Evolutionary conservation across 2,113 vertebrate genomes (phyloP).

Genomic region (Bos indicus): DNA sequence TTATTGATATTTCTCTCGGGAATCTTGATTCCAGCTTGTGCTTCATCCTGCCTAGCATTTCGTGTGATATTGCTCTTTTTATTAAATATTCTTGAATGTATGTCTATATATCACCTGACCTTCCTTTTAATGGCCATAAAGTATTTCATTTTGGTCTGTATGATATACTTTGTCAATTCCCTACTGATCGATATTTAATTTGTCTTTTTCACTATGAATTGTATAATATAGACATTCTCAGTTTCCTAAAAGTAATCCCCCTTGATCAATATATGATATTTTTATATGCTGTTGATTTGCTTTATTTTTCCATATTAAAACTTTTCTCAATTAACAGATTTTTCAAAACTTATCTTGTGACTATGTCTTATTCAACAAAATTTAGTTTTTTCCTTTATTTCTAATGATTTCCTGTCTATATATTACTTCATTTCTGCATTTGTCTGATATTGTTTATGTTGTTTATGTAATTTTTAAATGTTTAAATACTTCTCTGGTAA

Average conservation of each 20-base stretch:
- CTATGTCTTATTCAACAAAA: not conserved
- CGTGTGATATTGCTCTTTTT: not conserved
- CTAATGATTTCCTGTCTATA: not conserved
- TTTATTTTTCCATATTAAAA: not conserved
- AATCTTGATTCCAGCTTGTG: not conserved
- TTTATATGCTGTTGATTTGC: not conserved
- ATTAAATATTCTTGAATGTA: not conserved
- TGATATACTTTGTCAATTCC: not conserved
- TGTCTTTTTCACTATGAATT: not conserved
- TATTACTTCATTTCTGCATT: not conserved
- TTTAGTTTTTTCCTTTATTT: not conserved
- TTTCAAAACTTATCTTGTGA: not conserved
- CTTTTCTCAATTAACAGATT: not conserved
- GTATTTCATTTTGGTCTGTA: not conserved
- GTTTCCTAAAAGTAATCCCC: not conserved
- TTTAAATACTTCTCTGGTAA: not conserved
- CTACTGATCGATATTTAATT: not conserved
- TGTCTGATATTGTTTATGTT: not conserved
- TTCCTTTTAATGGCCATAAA: not conserved
- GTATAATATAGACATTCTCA: not conserved
- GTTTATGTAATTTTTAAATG: not conserved
- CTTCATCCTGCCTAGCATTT: not conserved
- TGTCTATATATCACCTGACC: not conserved
- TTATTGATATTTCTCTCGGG: not conserved
- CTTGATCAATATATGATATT: not conserved